These are phyloP conservation scores for Rhadina sibilatrix DNA, from an alignment of 2,113 vertebrate species.

Conservation along the genomic window DNA sequence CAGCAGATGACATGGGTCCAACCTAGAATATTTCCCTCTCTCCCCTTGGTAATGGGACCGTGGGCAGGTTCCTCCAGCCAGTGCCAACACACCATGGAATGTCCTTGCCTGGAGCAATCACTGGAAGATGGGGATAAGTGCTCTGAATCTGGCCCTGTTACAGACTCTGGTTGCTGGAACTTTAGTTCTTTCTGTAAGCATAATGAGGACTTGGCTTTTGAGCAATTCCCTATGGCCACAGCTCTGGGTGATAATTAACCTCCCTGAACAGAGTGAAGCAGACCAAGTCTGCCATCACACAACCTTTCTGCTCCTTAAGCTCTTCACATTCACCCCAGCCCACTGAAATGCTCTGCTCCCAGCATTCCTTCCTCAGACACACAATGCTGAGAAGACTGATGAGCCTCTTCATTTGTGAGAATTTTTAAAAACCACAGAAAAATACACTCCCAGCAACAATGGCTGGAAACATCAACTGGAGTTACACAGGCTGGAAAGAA, in stretches of 20 bases:
- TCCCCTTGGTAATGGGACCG: neutral
- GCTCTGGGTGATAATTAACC: neutral
- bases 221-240: neutral
- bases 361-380: neutral
- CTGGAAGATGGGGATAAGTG: neutral
- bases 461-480: neutral
- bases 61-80: neutral
- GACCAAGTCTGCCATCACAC: neutral
- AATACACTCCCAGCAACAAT: conserved; percentile 4
- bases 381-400: neutral
- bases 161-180: neutral
- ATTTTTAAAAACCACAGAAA: neutral
- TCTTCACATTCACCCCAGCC: neutral
- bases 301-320: neutral
- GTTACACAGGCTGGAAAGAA: neutral
- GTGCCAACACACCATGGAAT: neutral
- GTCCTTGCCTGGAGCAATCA: neutral
- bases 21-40: neutral
- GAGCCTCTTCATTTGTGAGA: neutral
- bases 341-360: neutral
- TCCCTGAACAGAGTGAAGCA: neutral
- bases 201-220: neutral
- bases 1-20: neutral
- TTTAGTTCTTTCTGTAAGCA: neutral
- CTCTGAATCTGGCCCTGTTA: neutral